phyloP scores from a whole-genome alignment of 2,888 invertebrate species.

The Lordiphosa fenestrarum region DNA sequence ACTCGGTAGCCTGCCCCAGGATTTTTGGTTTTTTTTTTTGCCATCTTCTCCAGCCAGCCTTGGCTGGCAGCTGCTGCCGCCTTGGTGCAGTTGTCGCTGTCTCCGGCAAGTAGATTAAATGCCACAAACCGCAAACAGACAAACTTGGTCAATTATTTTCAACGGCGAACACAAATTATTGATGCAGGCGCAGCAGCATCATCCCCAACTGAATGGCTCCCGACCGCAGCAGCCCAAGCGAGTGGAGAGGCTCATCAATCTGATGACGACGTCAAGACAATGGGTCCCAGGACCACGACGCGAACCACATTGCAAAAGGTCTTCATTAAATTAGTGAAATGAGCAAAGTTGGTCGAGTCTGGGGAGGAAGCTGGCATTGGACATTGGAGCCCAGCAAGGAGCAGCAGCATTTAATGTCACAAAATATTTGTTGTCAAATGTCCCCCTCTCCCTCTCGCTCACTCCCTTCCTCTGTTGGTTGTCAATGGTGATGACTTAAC shows the following conservation, averaged over 20 bases:
- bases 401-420: constrained; percentile 63
- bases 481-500: constrained; percentile 63
- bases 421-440: constrained; percentile 74
- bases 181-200: constrained; percentile 52
- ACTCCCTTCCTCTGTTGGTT: constrained; percentile 17
- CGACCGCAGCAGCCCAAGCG: constrained; percentile 35
- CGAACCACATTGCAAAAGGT: constrained; percentile 64
- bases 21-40: constrained; percentile 28
- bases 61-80: constrained; percentile 43
- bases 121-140: constrained; percentile 71
- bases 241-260: constrained; percentile 59
- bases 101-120: constrained; percentile 67
- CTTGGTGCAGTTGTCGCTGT: constrained; percentile 36
- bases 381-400: constrained; percentile 12
- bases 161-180: constrained; percentile 76
- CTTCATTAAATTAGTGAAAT: constrained; percentile 77
- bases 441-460: constrained; percentile 16
- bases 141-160: constrained; percentile 76
- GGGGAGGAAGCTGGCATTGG: constrained; percentile 8
- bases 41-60: constrained; percentile 29
- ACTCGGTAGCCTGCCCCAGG: constrained; percentile 12
- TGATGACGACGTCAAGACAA: constrained; percentile 54
- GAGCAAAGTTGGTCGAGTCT: constrained; percentile 43
- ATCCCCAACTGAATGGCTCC: constrained; percentile 1
- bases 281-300: constrained; percentile 44